Percentiles rank a stretch among this genome's conserved stretches.
Conservation (phyloP, 2,888 invertebrate genomes). For the Octonoba sinensis region DNA sequence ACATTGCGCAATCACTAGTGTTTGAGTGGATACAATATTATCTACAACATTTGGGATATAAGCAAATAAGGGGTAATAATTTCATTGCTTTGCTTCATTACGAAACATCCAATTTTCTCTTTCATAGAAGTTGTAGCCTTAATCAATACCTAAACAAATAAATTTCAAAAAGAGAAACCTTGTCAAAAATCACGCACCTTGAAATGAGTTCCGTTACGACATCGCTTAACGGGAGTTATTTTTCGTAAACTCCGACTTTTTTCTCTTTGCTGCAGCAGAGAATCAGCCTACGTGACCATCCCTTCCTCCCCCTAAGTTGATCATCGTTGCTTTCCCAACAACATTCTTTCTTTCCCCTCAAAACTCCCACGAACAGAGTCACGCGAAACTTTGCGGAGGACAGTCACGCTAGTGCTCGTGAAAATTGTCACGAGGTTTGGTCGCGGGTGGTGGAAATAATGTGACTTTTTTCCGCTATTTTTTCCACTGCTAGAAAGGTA, state of each 20-base stretch:
- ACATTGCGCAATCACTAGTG: too few relatives aligned
- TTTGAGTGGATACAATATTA: too few relatives aligned
- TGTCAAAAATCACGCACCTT: conserved; percentile 44
- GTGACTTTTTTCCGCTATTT: conserved; percentile 15
- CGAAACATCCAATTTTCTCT: too few relatives aligned
- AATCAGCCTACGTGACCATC: conserved; percentile 29
- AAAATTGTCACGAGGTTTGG: conserved; percentile 33
- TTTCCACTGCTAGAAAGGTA: too few relatives aligned
- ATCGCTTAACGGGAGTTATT: conserved; percentile 40
- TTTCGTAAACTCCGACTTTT: conserved; percentile 36
- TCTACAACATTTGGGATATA: too few relatives aligned
- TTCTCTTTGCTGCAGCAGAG: conserved; percentile 15
- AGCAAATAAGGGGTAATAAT: too few relatives aligned
- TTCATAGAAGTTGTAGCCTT: background rate
- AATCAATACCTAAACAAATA: conserved; percentile 46
- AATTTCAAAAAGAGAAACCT: conserved; percentile 18
- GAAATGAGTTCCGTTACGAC: conserved; percentile 46
- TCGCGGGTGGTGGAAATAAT: conserved; percentile 24
- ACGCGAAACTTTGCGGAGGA: conserved; percentile 31
- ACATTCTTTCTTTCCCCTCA: conserved; percentile 29
- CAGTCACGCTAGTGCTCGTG: conserved; percentile 45
- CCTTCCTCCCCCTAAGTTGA: conserved; percentile 16
- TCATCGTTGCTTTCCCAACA: conserved; percentile 46
- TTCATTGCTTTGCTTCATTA: too few relatives aligned
- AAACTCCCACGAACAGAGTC: conserved; percentile 29